Evolutionary conservation across 2,888 invertebrate genomes (phyloP).

Genomic region (Lepidocyrtoides sp.): DNA sequence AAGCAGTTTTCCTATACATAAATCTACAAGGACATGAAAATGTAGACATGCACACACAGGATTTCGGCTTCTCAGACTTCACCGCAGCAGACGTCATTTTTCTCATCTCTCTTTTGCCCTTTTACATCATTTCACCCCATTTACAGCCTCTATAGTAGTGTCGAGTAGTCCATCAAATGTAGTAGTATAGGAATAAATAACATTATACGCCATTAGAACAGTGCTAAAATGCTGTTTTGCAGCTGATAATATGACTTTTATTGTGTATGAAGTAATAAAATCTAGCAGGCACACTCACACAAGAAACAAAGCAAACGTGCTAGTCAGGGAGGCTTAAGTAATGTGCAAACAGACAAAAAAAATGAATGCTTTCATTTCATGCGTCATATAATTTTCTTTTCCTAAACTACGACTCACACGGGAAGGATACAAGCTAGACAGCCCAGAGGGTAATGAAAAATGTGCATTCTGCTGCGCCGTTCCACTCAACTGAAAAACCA

Average conservation of each 20-base stretch:
- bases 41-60: not conserved
- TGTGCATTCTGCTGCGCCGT: constrained; percentile 47
- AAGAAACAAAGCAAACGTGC: not conserved
- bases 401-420: not conserved
- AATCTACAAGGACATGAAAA: not conserved
- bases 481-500: constrained; percentile 67
- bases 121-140: constrained; percentile 44
- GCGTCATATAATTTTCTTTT: constrained; percentile 55
- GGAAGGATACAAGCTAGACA: constrained; percentile 4
- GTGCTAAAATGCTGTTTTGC: constrained; percentile 40
- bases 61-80: constrained; percentile 13
- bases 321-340: constrained; percentile 42
- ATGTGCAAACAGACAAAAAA: constrained; percentile 65
- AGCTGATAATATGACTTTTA: constrained; percentile 39
- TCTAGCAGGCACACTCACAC: not conserved
- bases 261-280: constrained; percentile 62
- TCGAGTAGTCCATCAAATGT: not conserved
- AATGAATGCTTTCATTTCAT: constrained; percentile 66
- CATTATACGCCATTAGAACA: not conserved
- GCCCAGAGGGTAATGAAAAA: constrained; percentile 55
- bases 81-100: not conserved
- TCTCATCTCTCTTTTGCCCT: not conserved
- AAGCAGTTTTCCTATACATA: not conserved
- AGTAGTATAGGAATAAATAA: too few relatives aligned
- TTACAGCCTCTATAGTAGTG: not conserved